A percentile compares a stretch with the other conserved stretches of the same genome.
These are phyloP conservation scores for Bembecia ichneumoniformis DNA, from an alignment of 2,888 invertebrate species.

Conservation along the genomic window DNA sequence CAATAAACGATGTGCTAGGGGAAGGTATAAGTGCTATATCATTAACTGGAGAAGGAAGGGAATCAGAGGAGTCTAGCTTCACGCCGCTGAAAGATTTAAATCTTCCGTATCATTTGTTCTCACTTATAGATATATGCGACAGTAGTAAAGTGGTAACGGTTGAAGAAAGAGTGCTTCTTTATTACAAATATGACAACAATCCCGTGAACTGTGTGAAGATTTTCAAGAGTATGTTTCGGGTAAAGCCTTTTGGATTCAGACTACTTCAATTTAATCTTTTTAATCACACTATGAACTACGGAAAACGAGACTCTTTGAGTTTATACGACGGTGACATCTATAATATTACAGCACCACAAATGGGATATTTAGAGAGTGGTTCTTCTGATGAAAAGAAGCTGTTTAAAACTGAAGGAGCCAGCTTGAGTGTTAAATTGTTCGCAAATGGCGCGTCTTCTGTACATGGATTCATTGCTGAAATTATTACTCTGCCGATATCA, in stretches of 20 bases:
- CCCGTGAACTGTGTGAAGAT: constrained; percentile 98
- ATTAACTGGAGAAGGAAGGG: constrained; percentile 92
- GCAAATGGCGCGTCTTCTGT: constrained; percentile 95
- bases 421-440: constrained; percentile 90
- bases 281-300: constrained; percentile 86
- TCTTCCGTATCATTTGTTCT: constrained; percentile 92
- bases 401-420: constrained; percentile 82
- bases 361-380: constrained; percentile 81
- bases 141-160: constrained; percentile 92
- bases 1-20: constrained; percentile 86
- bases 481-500: constrained; percentile 94
- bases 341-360: constrained; percentile 81
- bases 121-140: constrained; percentile 96
- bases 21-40: constrained; percentile 92
- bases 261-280: constrained; percentile 93
- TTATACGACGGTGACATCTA: constrained; percentile 95
- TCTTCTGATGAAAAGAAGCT: constrained; percentile 81
- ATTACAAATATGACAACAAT: constrained; percentile 97
- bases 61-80: constrained; percentile 90
- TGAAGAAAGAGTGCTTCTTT: constrained; percentile 90
- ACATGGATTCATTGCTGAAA: constrained; percentile 97
- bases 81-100: constrained; percentile 85
- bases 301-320: constrained; percentile 86
- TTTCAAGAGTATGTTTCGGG: constrained; percentile 87
- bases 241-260: constrained; percentile 91